phyloP scores from a whole-genome alignment of 1,140 invertebrate genomes.

The Gonioctena quinquepunctata region DNA sequence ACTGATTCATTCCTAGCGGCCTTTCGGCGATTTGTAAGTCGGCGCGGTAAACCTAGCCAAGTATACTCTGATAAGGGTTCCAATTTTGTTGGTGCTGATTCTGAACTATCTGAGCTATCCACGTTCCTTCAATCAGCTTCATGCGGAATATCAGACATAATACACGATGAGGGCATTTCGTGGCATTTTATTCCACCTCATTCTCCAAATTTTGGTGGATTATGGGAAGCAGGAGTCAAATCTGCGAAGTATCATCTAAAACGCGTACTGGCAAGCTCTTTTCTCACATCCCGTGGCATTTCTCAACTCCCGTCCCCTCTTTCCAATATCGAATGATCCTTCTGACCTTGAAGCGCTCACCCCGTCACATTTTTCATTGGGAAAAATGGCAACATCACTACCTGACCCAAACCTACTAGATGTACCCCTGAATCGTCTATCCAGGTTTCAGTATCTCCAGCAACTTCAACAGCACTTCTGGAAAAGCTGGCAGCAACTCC shows the following conservation, averaged over 20 bases:
- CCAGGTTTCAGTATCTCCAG: slow-evolving; percentile 40
- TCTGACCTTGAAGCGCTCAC: slow-evolving; percentile 39
- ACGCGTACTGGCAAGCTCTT: slow-evolving; percentile 24
- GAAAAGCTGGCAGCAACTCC: too few relatives aligned
- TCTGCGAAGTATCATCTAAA: slow-evolving; percentile 20
- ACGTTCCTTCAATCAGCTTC: too few relatives aligned
- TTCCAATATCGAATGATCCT: slow-evolving; percentile 31
- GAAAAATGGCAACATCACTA: slow-evolving; percentile 41
- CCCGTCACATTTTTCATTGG: slow-evolving; percentile 48
- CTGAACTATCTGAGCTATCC: too few relatives aligned
- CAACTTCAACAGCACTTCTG: slow-evolving; percentile 37
- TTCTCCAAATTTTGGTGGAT: slow-evolving; percentile 20
- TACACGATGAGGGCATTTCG: slow-evolving; percentile 24
- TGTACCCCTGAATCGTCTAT: slow-evolving; percentile 23
- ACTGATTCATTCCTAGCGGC: too few relatives aligned
- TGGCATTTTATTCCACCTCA: slow-evolving; percentile 23
- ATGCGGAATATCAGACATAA: too few relatives aligned
- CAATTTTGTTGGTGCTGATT: too few relatives aligned
- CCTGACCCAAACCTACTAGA: slow-evolving; percentile 42
- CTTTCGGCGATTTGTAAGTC: too few relatives aligned
- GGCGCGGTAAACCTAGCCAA: too few relatives aligned
- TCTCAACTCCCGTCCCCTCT: too few relatives aligned
- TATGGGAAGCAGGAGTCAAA: slow-evolving; percentile 18
- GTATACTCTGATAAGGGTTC: too few relatives aligned
- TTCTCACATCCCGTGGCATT: too few relatives aligned